Base-by-base conservation (phyloP, 2,888 invertebrate genomes). In the Saturnia japonica region DNA sequence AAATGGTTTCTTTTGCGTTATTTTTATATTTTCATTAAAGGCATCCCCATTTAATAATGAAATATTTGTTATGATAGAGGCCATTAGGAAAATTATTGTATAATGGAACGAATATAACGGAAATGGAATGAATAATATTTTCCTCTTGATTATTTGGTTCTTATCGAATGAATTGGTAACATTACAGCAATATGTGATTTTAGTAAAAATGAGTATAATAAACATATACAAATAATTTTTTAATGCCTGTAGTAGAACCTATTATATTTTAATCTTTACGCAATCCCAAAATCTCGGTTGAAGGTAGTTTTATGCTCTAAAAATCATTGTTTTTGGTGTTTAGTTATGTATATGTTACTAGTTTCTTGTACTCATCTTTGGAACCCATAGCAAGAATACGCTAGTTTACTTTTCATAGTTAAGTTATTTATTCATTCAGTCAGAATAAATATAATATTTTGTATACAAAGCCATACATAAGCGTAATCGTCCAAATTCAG, bases 11-110 rank as follows among this genome's bases (percentile, higher is more conserved):
- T 72, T 74, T 73, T 71, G 25, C 16, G 12, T n/a, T n/a, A n/a
- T n/a, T n/a, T 71, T 68, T 72, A 74, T 34, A 73, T 75, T 76
- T 79, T 80, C 76, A 79, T 75, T 73, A 69, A 68, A 77, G 73
- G 72, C 76, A 74, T 76, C 78, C n/a, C n/a, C 79, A 81, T 83
- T 83, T 78, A 77, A 79, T 79, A 82, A 77, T 80, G 78, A 82
- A 81, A 79, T 74, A 72, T 74, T 75, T 74, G 70, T 75, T 74
- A 74, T 75, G 78, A 80, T 73, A 71, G 72, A 68, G 54, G 74
- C 79, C 78, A 81, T 85, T 82, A 81, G 66, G 78, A 75, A 80
- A 79, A 84, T 78, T 78, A 79, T 76, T 74, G 75, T 70, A 75
- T 77, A 75, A n/a, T n/a, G n/a, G n/a, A n/a, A n/a, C n/a, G n/a